phyloP scores from a whole-genome alignment of 2,797 vertebrate genomes.

The Orientallactaga sibirica region DNA sequence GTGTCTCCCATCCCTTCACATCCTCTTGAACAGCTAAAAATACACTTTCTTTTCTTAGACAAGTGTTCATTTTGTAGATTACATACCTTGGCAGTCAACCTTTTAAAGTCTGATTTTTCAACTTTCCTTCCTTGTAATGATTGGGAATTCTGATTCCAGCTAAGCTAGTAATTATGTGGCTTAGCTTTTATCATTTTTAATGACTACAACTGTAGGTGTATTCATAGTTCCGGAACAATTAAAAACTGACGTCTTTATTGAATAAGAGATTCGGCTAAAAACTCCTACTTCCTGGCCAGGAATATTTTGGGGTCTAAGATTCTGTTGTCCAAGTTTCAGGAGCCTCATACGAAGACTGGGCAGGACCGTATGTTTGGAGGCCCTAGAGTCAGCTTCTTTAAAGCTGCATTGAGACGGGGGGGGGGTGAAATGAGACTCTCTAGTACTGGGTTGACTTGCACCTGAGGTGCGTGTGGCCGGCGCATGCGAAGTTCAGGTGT shows the following conservation, averaged over 20 bases:
- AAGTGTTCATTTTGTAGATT: conserved; percentile 76
- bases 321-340: background rate
- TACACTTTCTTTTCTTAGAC: conserved; percentile 66
- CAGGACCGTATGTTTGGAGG: background rate
- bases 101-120: conserved; percentile 75
- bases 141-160: conserved; percentile 79
- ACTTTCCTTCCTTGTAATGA: conserved; percentile 71
- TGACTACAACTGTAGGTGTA: conserved; percentile 80
- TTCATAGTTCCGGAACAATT: conserved; percentile 80
- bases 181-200: conserved; percentile 80
- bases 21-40: conserved; percentile 55
- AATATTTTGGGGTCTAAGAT: conserved; percentile 55
- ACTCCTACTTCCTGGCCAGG: conserved; percentile 68
- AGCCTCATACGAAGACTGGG: background rate
- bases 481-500: rapidly evolving
- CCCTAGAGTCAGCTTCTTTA: rapidly evolving
- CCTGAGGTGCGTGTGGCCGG: no score
- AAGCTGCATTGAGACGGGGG: rapidly evolving
- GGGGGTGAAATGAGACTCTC: no score
- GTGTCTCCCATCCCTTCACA: background rate
- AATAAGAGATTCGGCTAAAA: conserved; percentile 66
- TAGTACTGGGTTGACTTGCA: background rate
- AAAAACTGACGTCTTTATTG: conserved; percentile 81
- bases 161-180: conserved; percentile 83
- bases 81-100: conserved; percentile 76